Conservation (phyloP, 2,888 invertebrate species). For the Sinotaia quadrata region DNA sequence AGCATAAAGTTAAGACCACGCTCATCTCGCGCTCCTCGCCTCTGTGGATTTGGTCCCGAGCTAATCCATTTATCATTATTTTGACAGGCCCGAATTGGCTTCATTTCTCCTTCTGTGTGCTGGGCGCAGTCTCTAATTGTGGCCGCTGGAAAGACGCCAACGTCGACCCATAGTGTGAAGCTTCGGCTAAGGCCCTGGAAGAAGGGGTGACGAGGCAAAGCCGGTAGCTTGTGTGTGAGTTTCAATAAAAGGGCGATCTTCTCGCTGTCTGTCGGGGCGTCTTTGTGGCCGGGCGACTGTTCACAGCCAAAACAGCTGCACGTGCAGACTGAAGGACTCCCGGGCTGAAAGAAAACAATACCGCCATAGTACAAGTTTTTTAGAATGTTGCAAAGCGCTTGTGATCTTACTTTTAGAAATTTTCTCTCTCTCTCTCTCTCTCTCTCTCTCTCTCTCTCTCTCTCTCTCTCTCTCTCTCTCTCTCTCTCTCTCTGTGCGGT, state of each 20-base stretch:
- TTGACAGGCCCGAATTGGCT: constrained; percentile 31
- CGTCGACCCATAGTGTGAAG: not conserved
- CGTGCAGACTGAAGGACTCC: constrained; percentile 6
- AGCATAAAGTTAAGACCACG: too few relatives aligned
- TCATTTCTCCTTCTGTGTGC: constrained; percentile 20
- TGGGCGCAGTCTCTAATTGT: constrained; percentile 25
- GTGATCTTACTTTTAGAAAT: too few relatives aligned
- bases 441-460: not conserved
- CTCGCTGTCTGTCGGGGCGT: not conserved
- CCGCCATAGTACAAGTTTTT: too few relatives aligned
- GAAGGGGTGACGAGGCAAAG: not conserved
- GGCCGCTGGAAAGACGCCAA: constrained; percentile 16
- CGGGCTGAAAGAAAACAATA: not conserved
- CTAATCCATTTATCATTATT: constrained; percentile 33
- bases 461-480: not conserved
- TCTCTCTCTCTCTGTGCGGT: not conserved
- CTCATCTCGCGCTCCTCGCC: not conserved
- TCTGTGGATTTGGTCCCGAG: constrained; percentile 18
- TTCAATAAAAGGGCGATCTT: constrained; percentile 4
- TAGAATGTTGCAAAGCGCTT: too few relatives aligned
- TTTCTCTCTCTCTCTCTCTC: not conserved
- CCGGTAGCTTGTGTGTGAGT: not conserved
- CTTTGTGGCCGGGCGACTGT: constrained; percentile 3
- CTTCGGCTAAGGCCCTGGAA: not conserved
- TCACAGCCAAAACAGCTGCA: constrained; percentile 23